These are phyloP conservation scores for Diorhabda elongata DNA, from an alignment of 1,140 invertebrate genomes.

Conservation along the genomic window DNA sequence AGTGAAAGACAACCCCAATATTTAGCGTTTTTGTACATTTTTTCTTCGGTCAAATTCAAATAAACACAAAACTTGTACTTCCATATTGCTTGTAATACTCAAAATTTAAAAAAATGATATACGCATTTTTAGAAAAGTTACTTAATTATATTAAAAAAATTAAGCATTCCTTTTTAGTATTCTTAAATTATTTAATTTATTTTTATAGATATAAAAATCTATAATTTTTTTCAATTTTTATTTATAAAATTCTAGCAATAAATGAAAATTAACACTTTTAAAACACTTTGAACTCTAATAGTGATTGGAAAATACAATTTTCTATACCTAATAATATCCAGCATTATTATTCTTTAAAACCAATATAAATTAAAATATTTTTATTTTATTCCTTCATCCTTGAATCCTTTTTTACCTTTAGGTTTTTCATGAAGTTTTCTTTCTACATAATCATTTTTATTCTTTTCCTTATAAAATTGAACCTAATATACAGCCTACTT, in stretches of 20 bases:
- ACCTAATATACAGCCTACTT: too few species aligned
- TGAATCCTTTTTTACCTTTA: too few species aligned
- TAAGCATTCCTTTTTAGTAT: constrained; percentile 3
- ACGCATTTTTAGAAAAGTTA: background rate
- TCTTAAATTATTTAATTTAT: constrained; percentile 12
- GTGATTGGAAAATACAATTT: constrained; percentile 1
- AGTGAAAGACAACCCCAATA: too few species aligned
- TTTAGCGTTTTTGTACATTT: too few species aligned
- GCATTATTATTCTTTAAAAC: too few species aligned
- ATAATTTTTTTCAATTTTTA: constrained; percentile 4
- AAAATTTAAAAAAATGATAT: background rate
- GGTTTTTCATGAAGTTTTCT: too few species aligned
- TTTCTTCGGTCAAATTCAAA: background rate
- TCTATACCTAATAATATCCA: background rate
- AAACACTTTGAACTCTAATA: background rate
- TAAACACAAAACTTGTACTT: background rate
- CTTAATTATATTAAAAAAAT: background rate
- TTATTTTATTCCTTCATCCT: too few species aligned
- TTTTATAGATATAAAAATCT: constrained; percentile 1
- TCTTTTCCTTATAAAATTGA: too few species aligned
- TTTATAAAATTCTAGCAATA: constrained; percentile 4
- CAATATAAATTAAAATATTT: too few species aligned
- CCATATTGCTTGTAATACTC: constrained; percentile 2
- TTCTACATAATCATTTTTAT: too few species aligned
- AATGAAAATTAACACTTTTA: background rate